A percentile compares a stretch with the other conserved stretches of the same genome.
These are phyloP conservation scores for Choloepus didactylus DNA, from an alignment of 2,797 vertebrate species.

Conservation along the genomic window DNA sequence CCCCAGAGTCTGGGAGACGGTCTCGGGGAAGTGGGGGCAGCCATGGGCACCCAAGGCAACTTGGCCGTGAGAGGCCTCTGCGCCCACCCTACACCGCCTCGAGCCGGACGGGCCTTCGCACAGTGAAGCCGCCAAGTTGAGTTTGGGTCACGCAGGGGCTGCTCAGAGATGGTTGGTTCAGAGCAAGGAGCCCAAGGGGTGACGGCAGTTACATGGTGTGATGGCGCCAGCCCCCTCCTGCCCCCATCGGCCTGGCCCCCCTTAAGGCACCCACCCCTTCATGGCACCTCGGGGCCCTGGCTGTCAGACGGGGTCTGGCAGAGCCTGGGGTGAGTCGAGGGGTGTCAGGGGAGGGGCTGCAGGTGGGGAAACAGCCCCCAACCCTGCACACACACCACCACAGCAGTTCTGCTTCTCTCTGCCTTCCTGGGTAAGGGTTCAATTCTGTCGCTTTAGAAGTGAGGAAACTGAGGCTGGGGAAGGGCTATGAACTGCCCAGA, in stretches of 20 bases:
- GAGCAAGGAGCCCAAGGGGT: fast-evolving
- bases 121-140: fast-evolving
- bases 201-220: fast-evolving
- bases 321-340: neutral
- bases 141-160: fast-evolving
- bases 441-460: neutral
- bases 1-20: too few species aligned
- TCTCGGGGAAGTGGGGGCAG: too few species aligned
- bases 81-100: too few species aligned
- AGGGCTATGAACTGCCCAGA: neutral
- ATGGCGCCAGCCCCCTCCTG: fast-evolving
- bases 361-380: too few species aligned
- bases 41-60: too few species aligned
- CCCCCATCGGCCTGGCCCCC: neutral
- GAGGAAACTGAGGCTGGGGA: neutral
- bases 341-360: neutral
- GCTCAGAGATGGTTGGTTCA: neutral
- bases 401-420: neutral
- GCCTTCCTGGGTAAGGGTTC: neutral
- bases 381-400: neutral
- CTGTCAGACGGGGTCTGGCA: too few species aligned
- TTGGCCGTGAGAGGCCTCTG: neutral
- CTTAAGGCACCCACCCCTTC: neutral
- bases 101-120: fast-evolving
- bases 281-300: neutral